Conservation (phyloP, 2,888 invertebrate species). For the Hyles lineata region DNA sequence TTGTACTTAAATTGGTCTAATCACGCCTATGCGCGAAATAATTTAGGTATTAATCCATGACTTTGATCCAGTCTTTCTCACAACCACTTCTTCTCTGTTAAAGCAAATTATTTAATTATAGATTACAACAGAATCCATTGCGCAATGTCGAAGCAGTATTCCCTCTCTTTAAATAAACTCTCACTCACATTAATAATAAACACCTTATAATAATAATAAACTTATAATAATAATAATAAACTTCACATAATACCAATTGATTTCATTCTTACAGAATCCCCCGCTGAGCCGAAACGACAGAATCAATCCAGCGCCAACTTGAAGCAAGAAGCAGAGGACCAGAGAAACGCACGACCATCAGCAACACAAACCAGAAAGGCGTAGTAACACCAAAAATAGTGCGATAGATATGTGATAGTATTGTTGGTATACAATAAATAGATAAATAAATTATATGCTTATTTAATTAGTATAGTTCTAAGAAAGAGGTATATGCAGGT, state of each 20-base stretch:
- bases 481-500: background rate
- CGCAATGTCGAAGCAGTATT: too few relatives aligned
- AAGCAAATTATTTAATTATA: too few relatives aligned
- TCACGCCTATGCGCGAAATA: too few relatives aligned
- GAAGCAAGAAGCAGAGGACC: slow-evolving; percentile 50
- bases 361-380: slow-evolving; percentile 44
- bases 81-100: too few relatives aligned
- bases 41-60: too few relatives aligned
- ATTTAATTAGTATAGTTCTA: background rate
- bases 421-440: slow-evolving; percentile 17
- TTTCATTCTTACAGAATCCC: slow-evolving; percentile 43
- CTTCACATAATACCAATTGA: background rate
- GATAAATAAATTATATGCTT: background rate
- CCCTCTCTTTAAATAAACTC: too few relatives aligned
- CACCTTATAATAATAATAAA: too few relatives aligned
- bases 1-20: too few relatives aligned
- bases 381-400: slow-evolving; percentile 19
- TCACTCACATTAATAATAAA: too few relatives aligned
- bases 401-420: background rate
- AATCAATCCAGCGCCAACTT: slow-evolving; percentile 49
- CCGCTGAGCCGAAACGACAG: slow-evolving; percentile 46
- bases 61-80: too few relatives aligned
- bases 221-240: too few relatives aligned
- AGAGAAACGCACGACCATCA: slow-evolving; percentile 40
- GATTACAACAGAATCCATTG: too few relatives aligned